phyloP scores from a whole-genome alignment of 2,797 vertebrate genomes.

The Enteromius trimaculatus region DNA sequence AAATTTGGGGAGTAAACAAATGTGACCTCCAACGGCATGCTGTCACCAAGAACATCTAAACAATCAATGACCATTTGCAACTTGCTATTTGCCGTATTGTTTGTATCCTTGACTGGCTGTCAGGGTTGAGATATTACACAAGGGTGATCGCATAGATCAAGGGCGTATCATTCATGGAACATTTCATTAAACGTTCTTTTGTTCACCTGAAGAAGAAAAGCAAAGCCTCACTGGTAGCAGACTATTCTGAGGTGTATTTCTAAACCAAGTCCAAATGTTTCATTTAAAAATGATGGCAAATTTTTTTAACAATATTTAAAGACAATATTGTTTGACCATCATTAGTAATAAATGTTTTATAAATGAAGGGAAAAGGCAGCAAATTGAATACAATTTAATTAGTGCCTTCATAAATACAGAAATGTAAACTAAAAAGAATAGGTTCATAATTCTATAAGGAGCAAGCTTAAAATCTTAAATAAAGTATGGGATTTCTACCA shows the following conservation, averaged over 20 bases:
- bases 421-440: background rate
- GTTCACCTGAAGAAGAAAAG: background rate
- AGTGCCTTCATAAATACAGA: background rate
- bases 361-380: background rate
- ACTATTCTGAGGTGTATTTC: background rate
- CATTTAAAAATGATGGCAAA: background rate
- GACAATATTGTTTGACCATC: background rate
- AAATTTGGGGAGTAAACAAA: slow-evolving; percentile 85
- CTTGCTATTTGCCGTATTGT: slow-evolving; percentile 85
- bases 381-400: background rate
- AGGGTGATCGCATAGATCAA: slow-evolving; percentile 75
- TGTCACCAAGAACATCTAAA: slow-evolving; percentile 83
- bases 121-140: slow-evolving; percentile 78
- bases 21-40: slow-evolving; percentile 76
- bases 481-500: background rate
- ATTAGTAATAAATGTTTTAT: background rate
- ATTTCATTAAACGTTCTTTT: background rate
- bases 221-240: background rate
- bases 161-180: background rate
- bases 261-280: background rate
- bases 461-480: background rate
- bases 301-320: background rate
- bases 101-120: slow-evolving; percentile 81
- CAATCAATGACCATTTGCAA: slow-evolving; percentile 88
- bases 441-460: background rate